Evolutionary conservation across 1,140 invertebrate species (phyloP).

Genomic region (Pseudomyrmex cubaensis): DNA sequence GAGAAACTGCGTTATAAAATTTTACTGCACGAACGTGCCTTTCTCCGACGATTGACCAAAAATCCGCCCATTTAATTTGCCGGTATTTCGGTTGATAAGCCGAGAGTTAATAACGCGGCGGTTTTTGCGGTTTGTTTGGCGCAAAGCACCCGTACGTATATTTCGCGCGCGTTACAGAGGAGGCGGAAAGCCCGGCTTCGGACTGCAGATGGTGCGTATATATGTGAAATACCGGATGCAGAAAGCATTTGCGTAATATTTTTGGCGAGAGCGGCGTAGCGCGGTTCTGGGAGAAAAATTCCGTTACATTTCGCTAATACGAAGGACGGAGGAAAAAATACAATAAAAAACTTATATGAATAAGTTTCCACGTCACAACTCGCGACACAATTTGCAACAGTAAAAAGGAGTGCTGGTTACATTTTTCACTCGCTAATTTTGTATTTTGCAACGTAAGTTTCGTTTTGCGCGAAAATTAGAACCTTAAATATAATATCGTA

Average conservation of each 20-base stretch:
- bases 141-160: slow-evolving; percentile 21
- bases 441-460: not conserved
- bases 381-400: not conserved
- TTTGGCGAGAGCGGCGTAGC: slow-evolving; percentile 23
- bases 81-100: slow-evolving; percentile 59
- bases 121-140: slow-evolving; percentile 62
- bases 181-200: slow-evolving; percentile 32
- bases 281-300: not conserved
- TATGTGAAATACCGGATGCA: slow-evolving; percentile 38
- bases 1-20: slow-evolving; percentile 5
- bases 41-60: slow-evolving; percentile 14
- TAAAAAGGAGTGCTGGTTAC: not conserved
- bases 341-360: not conserved
- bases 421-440: not conserved
- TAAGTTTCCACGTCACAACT: slow-evolving; percentile 20
- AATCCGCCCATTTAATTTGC: slow-evolving; percentile 26
- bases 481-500: slow-evolving; percentile 9
- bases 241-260: slow-evolving; percentile 40
- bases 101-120: slow-evolving; percentile 65
- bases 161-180: not conserved
- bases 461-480: not conserved
- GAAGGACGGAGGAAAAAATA: not conserved
- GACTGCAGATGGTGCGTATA: slow-evolving; percentile 50
- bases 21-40: not conserved
- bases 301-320: slow-evolving; percentile 24